Evolutionary conservation across 2,888 invertebrate species (phyloP).

Genomic region (Cylindroiulus punctatus): DNA sequence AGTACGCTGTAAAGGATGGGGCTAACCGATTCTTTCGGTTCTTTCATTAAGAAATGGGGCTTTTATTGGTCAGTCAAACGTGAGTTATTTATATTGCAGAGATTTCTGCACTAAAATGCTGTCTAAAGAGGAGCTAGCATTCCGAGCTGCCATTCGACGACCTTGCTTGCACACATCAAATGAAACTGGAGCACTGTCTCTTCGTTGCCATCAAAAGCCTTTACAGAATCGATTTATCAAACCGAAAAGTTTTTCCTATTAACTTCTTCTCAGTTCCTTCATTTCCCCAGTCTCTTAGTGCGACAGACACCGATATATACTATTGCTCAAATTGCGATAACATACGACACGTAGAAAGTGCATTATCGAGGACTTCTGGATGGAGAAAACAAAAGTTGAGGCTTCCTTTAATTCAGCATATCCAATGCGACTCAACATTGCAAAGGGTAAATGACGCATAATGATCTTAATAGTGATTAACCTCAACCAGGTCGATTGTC

Average conservation of each 20-base stretch:
- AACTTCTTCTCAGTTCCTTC: slow-evolving; percentile 36
- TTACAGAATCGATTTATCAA: slow-evolving; percentile 37
- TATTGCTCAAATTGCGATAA: slow-evolving; percentile 9
- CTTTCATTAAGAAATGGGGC: slow-evolving; percentile 44
- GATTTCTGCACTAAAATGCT: slow-evolving; percentile 22
- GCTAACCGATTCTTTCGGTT: slow-evolving; percentile 15
- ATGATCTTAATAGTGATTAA: slow-evolving; percentile 8
- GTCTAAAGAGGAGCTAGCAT: slow-evolving; percentile 6
- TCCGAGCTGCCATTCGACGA: background rate
- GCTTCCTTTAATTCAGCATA: no score
- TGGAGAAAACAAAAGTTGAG: background rate
- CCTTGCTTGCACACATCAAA: background rate
- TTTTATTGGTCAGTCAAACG: slow-evolving; percentile 47
- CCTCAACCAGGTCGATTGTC: background rate
- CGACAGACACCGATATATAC: slow-evolving; percentile 4
- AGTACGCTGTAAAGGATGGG: background rate
- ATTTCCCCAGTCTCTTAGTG: background rate
- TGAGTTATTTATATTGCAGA: slow-evolving; percentile 45
- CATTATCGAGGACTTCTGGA: background rate
- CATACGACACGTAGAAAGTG: slow-evolving; percentile 36
- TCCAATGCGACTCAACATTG: background rate
- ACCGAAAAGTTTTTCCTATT: slow-evolving; percentile 36
- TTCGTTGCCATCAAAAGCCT: slow-evolving; percentile 2
- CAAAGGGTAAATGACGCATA: background rate
- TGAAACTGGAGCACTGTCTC: slow-evolving; percentile 1